phyloP scores from a whole-genome alignment of 1,140 invertebrate genomes.

The Lepidurus arcticus region DNA sequence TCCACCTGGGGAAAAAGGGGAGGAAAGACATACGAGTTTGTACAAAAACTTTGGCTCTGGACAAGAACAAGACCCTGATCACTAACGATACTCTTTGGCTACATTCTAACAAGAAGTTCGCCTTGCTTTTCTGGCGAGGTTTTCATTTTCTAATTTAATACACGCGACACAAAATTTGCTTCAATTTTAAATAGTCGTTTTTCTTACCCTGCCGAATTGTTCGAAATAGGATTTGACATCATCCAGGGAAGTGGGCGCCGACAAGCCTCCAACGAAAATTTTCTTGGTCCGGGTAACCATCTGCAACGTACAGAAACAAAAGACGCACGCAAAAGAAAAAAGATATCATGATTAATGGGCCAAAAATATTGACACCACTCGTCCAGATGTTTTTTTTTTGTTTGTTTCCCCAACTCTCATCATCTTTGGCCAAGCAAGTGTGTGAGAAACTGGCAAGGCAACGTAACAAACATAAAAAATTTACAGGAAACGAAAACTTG shows the following conservation, averaged over 20 bases:
- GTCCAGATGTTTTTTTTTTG: too few species aligned
- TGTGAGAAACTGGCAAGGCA: background rate
- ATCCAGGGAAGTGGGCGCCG: conserved; percentile 96
- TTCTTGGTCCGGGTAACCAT: conserved; percentile 99
- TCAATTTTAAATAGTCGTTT: background rate
- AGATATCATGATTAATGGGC: background rate
- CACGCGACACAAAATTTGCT: too few species aligned
- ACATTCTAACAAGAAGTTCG: background rate
- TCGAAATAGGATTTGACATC: conserved; percentile 99
- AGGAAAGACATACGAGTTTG: conserved; percentile 30
- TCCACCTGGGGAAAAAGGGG: conserved; percentile 83
- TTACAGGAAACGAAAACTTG: conserved; percentile 33
- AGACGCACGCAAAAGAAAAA: background rate
- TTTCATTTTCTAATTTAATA: too few species aligned
- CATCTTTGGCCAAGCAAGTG: too few species aligned
- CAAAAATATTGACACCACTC: too few species aligned
- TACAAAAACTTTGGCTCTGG: conserved; percentile 2
- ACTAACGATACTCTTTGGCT: background rate
- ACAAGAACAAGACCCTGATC: background rate
- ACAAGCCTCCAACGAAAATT: conserved; percentile 99
- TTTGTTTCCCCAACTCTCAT: too few species aligned
- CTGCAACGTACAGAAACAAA: conserved; percentile 53
- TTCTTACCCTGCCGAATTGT: conserved; percentile 97
- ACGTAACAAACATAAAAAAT: background rate
- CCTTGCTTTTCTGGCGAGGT: too few species aligned